Evolutionary conservation across 2,888 invertebrate genomes (phyloP).

Genomic region (Agrochola macilenta): DNA sequence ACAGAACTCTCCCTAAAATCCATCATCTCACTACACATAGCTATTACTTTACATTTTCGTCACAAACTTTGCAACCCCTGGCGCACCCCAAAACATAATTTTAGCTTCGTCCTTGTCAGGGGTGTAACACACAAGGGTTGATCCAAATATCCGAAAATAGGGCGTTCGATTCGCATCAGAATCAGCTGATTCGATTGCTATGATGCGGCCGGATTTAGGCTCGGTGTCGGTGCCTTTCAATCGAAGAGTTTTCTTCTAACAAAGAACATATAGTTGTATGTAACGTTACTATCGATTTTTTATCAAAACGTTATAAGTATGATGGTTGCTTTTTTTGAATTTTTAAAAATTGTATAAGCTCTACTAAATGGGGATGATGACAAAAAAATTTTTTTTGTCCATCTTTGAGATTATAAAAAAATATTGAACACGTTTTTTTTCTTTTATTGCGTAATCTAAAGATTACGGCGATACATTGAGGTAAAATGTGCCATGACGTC

Average conservation of each 20-base stretch:
- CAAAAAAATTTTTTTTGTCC: too few relatives aligned
- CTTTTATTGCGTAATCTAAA: too few relatives aligned
- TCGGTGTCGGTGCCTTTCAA: not conserved
- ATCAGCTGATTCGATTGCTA: constrained; percentile 41
- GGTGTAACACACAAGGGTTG: constrained; percentile 20
- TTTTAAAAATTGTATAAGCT: too few relatives aligned
- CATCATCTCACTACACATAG: not conserved
- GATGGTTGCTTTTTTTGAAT: too few relatives aligned
- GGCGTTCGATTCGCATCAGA: constrained; percentile 17
- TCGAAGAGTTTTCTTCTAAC: not conserved
- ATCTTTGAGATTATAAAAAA: too few relatives aligned
- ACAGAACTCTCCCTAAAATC: not conserved
- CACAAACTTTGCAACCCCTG: constrained; percentile 41
- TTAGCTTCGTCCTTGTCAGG: constrained; percentile 21
- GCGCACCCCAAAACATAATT: constrained; percentile 28
- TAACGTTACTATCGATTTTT: too few relatives aligned
- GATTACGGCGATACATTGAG: too few relatives aligned
- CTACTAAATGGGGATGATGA: too few relatives aligned
- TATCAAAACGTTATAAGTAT: too few relatives aligned
- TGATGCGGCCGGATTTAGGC: not conserved
- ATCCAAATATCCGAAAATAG: constrained; percentile 27
- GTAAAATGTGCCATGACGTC: too few relatives aligned
- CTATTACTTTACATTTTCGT: constrained; percentile 2
- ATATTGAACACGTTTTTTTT: too few relatives aligned
- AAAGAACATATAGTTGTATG: too few relatives aligned